phyloP scores from a whole-genome alignment of 2,888 invertebrate genomes.

The Trichogramma evanescens region DNA sequence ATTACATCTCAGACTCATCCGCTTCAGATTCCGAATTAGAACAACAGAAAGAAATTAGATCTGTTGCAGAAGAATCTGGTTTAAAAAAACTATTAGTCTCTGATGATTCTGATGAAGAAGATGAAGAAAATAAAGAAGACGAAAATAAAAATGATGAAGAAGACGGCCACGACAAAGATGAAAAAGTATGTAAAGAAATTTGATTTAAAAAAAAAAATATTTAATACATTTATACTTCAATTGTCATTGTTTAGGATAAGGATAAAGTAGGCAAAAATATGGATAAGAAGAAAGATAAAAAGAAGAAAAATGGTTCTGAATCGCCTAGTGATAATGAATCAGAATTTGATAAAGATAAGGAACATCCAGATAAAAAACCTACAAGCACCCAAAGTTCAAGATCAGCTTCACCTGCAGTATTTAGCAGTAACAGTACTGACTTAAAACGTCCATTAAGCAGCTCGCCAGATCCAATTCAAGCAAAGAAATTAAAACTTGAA shows the following conservation, averaged over 20 bases:
- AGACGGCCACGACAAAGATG: conserved; percentile 56
- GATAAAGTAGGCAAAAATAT: conserved; percentile 47
- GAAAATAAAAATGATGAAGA: conserved; percentile 65
- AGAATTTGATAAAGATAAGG: conserved; percentile 46
- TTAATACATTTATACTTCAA: conserved; percentile 1
- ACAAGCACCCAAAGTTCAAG: conserved; percentile 54
- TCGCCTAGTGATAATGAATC: conserved; percentile 41
- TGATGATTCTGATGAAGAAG: conserved; percentile 81
- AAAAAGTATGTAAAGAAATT: conserved; percentile 39
- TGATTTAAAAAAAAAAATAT: not conserved
- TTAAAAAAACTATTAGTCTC: conserved; percentile 79
- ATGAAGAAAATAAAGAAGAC: conserved; percentile 71
- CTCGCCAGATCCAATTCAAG: conserved; percentile 48
- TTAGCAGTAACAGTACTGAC: conserved; percentile 29
- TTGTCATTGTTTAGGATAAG: conserved; percentile 41
- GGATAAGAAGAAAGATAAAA: conserved; percentile 39
- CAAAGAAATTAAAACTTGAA: conserved; percentile 55
- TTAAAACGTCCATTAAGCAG: conserved; percentile 41
- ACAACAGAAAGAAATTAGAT: conserved; percentile 66
- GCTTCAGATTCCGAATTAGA: conserved; percentile 70
- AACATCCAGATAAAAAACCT: conserved; percentile 48
- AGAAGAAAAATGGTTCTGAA: conserved; percentile 43
- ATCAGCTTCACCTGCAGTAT: conserved; percentile 46
- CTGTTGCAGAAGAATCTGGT: conserved; percentile 86
- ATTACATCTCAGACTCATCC: conserved; percentile 87